Evolutionary conservation across 2,797 vertebrate genomes (phyloP).

Genomic region (Sebastes alutus): DNA sequence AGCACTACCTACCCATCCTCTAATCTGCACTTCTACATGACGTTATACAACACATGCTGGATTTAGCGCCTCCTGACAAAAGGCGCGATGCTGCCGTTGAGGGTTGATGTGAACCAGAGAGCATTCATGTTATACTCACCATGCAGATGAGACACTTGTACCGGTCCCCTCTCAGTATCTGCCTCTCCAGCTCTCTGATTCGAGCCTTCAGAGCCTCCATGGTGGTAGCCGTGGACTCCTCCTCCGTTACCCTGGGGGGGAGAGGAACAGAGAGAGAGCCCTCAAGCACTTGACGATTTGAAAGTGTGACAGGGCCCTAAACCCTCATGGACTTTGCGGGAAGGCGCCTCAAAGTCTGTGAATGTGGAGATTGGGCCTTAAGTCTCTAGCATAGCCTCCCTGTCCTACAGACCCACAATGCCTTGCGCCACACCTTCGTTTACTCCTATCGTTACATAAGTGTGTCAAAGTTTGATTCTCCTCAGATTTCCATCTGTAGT

Average conservation of each 20-base stretch:
- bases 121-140: conserved; percentile 82
- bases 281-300: too few relatives aligned
- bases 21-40: neutral
- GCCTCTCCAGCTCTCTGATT: conserved; percentile 97
- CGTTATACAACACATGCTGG: neutral
- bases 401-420: too few relatives aligned
- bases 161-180: conserved; percentile 96
- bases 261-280: neutral
- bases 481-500: neutral
- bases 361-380: neutral
- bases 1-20: too few relatives aligned
- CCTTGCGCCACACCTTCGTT: too few relatives aligned
- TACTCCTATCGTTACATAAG: neutral
- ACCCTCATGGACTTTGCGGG: too few relatives aligned
- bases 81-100: neutral
- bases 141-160: conserved; percentile 99
- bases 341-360: neutral
- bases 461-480: neutral
- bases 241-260: conserved; percentile 92
- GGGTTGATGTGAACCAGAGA: neutral
- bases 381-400: too few relatives aligned
- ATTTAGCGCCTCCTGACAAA: neutral
- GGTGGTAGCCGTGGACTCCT: conserved; percentile 97
- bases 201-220: conserved; percentile 99
- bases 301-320: too few relatives aligned